These are phyloP conservation scores for Acropora yongei DNA, from an alignment of 64 coral and sea anemone species.

Conservation along the genomic window DNA sequence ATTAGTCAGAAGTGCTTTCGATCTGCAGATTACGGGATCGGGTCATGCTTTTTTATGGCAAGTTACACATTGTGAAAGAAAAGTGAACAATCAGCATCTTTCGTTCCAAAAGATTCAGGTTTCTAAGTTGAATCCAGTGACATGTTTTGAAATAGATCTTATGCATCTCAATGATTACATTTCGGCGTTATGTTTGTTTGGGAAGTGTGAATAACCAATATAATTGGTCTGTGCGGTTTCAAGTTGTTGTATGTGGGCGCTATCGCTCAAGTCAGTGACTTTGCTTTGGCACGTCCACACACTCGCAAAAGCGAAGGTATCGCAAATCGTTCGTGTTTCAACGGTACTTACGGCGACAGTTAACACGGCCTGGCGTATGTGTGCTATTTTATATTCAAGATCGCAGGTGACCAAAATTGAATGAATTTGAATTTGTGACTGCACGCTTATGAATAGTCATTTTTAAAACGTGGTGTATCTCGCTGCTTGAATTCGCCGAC, in stretches of 20 bases:
- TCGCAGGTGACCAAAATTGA: background rate
- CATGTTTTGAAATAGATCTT: too few relatives aligned
- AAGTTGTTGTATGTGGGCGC: background rate
- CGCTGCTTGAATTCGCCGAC: too few relatives aligned
- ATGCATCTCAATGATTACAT: too few relatives aligned
- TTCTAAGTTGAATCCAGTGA: too few relatives aligned
- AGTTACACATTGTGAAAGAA: too few relatives aligned
- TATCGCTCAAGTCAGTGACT: background rate
- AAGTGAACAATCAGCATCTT: too few relatives aligned
- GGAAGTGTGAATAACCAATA: too few relatives aligned
- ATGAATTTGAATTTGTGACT: conserved; percentile 3
- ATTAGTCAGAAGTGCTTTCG: background rate
- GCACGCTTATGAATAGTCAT: background rate
- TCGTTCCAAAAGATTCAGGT: too few relatives aligned
- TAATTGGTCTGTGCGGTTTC: too few relatives aligned
- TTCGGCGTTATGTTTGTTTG: too few relatives aligned
- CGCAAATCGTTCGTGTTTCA: background rate
- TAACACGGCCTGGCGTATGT: background rate
- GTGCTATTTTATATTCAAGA: background rate
- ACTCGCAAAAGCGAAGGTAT: background rate
- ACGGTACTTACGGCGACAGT: background rate
- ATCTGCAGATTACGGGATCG: background rate
- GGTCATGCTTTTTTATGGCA: too few relatives aligned
- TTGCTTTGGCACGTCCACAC: background rate
- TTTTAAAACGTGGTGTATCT: background rate